Evolutionary conservation across 1,140 invertebrate genomes (phyloP), one percentile per base, ranked within the genome.

Genomic region (Adelges cooleyi): DNA sequence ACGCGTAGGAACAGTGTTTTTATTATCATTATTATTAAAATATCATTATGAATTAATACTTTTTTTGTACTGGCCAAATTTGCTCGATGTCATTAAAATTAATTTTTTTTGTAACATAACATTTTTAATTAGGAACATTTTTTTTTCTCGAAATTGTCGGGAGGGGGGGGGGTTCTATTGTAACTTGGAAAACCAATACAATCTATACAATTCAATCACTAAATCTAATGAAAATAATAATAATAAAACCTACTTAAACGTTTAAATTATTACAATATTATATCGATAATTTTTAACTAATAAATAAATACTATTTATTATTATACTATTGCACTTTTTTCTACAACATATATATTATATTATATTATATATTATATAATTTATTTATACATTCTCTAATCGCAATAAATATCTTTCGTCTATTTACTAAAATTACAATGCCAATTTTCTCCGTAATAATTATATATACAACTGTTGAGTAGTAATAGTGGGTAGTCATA

Each of bases 241-340:
- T 48, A 2, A 69, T 25, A 44, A 51, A 29, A 15, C 5, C 20
- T 44, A 44, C 23, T 56, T 40, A 42, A 20, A 40, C 42, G 15
- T 59, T 46, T 29, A 15, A 42, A 25, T 46, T 18, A 48, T 46
- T 48, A 48, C 18, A 33, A 46, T 40, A 10, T 42, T 23, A 42
- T 27, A 56, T 40, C 23, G n/a, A n/a, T n/a, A 33, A 33, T 11
- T 33, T 33, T 33, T 33, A 15, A n/a, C n/a, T n/a, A n/a, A n/a
- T n/a, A n/a, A n/a, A 17, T 59, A 46, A 56, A 44, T 42, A 25
- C 17, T 59, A 44, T 11, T 46, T 29, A 46, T 46, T 10, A 46
- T 62, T 46, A n/a, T n/a, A 17, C 56, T 62, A 62, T 62, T 62
- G 56, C 56, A 62, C 56, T 23, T 62, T 48, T 29, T 62, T 54